Conservation (phyloP, 2,888 invertebrate genomes). For the Notodonta ziczac region DNA sequence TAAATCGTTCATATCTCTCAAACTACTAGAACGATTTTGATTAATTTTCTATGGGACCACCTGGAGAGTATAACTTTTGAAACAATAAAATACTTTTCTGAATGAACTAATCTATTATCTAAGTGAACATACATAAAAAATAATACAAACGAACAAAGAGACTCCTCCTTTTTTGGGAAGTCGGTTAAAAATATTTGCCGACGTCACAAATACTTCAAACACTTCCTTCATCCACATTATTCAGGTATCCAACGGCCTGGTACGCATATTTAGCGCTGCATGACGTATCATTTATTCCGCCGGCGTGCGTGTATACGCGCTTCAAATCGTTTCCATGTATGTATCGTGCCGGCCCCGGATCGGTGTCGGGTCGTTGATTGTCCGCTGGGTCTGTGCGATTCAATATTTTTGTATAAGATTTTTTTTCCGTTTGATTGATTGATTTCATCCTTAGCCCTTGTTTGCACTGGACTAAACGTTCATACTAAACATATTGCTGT, state of each 20-base stretch:
- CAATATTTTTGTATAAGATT: background rate
- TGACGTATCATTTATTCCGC: background rate
- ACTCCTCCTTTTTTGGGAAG: too few relatives aligned
- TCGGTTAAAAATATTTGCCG: background rate
- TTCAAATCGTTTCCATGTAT: constrained; percentile 1
- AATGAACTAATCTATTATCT: too few relatives aligned
- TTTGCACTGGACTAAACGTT: too few relatives aligned
- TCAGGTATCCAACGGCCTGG: background rate
- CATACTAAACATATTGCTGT: too few relatives aligned
- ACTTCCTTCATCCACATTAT: constrained; percentile 1
- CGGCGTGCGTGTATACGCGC: background rate
- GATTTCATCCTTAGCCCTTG: background rate
- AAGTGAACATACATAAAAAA: too few relatives aligned
- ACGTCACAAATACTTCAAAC: background rate
- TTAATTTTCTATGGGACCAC: too few relatives aligned
- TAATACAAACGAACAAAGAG: too few relatives aligned
- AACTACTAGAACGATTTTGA: too few relatives aligned
- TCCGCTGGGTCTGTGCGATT: background rate
- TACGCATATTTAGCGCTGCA: background rate
- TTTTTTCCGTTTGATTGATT: background rate
- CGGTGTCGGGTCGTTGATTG: constrained; percentile 1
- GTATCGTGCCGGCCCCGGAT: background rate
- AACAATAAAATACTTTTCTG: too few relatives aligned
- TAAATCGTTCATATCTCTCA: too few relatives aligned
- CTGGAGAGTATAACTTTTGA: too few relatives aligned